phyloP scores from a whole-genome alignment of 92 coral and sea anemone genomes.

The Palythoa caribaeorum region DNA sequence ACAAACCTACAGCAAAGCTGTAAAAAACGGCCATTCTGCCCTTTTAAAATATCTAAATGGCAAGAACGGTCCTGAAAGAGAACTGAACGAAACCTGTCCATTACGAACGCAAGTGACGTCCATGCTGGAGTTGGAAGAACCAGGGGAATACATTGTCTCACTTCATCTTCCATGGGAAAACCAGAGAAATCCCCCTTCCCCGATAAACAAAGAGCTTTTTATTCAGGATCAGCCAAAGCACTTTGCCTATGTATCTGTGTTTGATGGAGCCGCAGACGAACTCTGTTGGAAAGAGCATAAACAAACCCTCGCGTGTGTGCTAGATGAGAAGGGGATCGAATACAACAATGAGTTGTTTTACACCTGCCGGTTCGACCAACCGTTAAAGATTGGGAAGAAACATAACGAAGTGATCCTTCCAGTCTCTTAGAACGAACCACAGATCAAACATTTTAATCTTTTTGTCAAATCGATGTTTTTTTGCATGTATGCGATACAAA shows the following conservation, averaged over 20 bases:
- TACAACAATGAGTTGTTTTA: conserved; percentile 62
- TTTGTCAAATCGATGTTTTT: no score
- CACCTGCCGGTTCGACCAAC: conserved; percentile 77
- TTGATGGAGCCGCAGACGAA: conserved; percentile 72
- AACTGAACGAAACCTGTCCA: conserved; percentile 78
- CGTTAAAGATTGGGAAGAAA: conserved; percentile 70
- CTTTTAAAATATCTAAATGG: conserved; percentile 80
- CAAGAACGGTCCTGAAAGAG: conserved; percentile 81
- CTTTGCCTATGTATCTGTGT: conserved; percentile 73
- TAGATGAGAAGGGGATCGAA: conserved; percentile 66
- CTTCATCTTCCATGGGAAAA: conserved; percentile 84
- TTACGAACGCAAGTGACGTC: conserved; percentile 64
- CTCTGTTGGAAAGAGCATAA: conserved; percentile 53
- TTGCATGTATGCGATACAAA: no score
- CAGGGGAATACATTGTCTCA: conserved; percentile 74
- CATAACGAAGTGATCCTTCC: conserved; percentile 74
- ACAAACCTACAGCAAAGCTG: conserved; percentile 59
- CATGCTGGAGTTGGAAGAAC: conserved; percentile 49
- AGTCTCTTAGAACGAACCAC: not conserved
- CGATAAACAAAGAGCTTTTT: conserved; percentile 63
- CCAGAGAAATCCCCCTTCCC: conserved; percentile 78
- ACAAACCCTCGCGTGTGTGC: conserved; percentile 46
- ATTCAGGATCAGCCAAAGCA: conserved; percentile 81
- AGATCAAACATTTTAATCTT: not conserved
- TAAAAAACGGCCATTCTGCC: conserved; percentile 68